phyloP scores from a whole-genome alignment of 2,113 vertebrate species.

The Hyperoodon ampullatus region DNA sequence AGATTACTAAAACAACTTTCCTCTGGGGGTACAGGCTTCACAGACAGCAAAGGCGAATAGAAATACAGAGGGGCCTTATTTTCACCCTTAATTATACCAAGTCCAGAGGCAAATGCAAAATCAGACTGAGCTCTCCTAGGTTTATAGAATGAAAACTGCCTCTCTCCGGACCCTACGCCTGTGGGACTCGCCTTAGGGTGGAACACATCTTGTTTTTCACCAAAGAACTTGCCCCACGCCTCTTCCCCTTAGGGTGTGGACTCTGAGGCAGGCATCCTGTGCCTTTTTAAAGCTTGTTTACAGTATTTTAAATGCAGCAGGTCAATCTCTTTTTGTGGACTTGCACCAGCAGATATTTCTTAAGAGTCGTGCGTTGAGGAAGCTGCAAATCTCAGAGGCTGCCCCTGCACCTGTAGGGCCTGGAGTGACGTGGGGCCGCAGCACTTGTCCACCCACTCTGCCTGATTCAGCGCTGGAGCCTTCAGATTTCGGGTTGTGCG shows the following conservation, averaged over 20 bases:
- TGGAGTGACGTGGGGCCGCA: background rate
- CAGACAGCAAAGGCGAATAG: slow-evolving; percentile 48
- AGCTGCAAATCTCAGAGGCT: background rate
- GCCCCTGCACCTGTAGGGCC: background rate
- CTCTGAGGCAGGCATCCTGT: slow-evolving; percentile 30
- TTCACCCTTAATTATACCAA: slow-evolving; percentile 81
- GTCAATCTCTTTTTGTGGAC: background rate
- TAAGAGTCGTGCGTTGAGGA: background rate
- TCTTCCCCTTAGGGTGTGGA: slow-evolving; percentile 53
- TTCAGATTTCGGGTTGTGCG: background rate
- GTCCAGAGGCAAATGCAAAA: slow-evolving; percentile 61
- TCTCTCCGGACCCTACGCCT: background rate
- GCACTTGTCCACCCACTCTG: background rate
- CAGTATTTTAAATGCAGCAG: background rate
- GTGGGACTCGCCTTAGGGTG: slow-evolving; percentile 27
- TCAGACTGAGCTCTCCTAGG: slow-evolving; percentile 57
- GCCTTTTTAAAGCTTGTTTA: slow-evolving; percentile 21
- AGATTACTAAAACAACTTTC: slow-evolving; percentile 85
- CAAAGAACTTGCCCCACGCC: slow-evolving; percentile 42
- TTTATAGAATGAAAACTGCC: slow-evolving; percentile 57
- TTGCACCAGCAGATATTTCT: background rate
- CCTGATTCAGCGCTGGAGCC: background rate
- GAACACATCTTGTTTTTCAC: slow-evolving; percentile 64
- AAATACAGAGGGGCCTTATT: slow-evolving; percentile 80
- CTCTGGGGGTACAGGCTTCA: slow-evolving; percentile 77